Evolutionary conservation across 1,140 invertebrate species (phyloP).

Genomic region (Leptestheria dahalacensis): DNA sequence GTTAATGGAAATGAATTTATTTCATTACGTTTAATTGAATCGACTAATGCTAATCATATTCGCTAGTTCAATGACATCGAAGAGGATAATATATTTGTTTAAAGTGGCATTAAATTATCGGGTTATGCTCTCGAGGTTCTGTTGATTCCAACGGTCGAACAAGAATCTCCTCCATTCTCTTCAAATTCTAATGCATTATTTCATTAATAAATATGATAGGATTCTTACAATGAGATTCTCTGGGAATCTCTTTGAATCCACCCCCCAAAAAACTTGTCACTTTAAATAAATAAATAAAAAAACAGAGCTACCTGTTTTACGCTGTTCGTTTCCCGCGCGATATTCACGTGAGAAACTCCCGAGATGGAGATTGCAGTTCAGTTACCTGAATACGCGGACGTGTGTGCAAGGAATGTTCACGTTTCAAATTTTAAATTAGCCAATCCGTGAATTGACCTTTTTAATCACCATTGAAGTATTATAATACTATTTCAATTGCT

Average conservation of each 20-base stretch:
- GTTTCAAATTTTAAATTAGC: no score
- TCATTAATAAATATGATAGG: background rate
- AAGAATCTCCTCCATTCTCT: background rate
- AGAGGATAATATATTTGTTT: no score
- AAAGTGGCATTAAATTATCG: no score
- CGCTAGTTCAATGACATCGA: no score
- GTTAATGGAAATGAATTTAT: no score
- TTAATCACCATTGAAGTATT: no score
- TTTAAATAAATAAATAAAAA: background rate
- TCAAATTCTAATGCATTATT: background rate
- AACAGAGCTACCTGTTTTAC: background rate
- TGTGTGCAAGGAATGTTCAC: no score
- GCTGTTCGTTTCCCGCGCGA: background rate
- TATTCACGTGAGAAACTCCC: background rate
- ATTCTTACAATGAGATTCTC: background rate
- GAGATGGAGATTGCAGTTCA: background rate
- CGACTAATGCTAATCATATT: no score
- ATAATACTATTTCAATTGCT: no score
- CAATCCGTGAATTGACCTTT: no score
- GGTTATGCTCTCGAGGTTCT: no score
- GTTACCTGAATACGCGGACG: background rate
- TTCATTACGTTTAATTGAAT: no score
- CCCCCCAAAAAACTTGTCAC: background rate
- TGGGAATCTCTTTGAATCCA: background rate
- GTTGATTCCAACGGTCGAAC: background rate